Conservation (phyloP, 2,888 invertebrate species). For the Ditylenchus weischeri region DNA sequence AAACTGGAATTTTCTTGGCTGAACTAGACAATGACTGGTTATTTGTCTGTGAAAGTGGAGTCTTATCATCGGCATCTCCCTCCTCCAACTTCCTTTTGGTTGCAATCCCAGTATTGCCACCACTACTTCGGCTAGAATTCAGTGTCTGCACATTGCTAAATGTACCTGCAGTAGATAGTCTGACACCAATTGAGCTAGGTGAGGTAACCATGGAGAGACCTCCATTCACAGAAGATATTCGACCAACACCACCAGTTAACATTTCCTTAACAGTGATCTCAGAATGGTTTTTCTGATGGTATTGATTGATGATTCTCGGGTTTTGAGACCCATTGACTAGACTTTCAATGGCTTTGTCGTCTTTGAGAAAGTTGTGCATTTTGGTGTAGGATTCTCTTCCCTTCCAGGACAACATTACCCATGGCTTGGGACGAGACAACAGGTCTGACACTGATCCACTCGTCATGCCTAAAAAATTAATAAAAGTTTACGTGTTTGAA, state of each 20-base stretch:
- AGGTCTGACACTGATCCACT: constrained; percentile 90
- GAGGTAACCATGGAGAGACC: no score
- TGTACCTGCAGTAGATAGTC: no score
- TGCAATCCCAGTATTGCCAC: neutral
- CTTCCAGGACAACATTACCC: constrained; percentile 97
- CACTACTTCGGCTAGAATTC: no score
- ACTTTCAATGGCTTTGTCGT: constrained; percentile 7
- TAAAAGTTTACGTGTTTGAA: no score
- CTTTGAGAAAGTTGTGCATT: constrained; percentile 63
- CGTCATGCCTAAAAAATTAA: constrained; percentile 17
- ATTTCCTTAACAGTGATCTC: constrained; percentile 9
- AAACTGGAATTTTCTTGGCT: constrained; percentile 36
- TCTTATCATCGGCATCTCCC: constrained; percentile 10
- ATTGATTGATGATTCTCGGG: constrained; percentile 1
- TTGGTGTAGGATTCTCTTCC: constrained; percentile 86
- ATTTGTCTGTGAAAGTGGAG: constrained; percentile 6
- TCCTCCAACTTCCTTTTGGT: constrained; percentile 11
- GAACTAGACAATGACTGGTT: constrained; percentile 12
- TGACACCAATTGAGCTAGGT: no score
- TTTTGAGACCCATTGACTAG: neutral
- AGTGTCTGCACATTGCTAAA: no score
- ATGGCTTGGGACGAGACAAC: constrained; percentile 91
- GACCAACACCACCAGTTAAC: neutral
- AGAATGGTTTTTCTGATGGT: neutral
- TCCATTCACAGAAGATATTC: no score